Percentiles rank a stretch among this genome's conserved stretches.
These are phyloP conservation scores for Recurvirostra avosetta DNA, from an alignment of 2,113 vertebrate genomes.

Conservation along the genomic window DNA sequence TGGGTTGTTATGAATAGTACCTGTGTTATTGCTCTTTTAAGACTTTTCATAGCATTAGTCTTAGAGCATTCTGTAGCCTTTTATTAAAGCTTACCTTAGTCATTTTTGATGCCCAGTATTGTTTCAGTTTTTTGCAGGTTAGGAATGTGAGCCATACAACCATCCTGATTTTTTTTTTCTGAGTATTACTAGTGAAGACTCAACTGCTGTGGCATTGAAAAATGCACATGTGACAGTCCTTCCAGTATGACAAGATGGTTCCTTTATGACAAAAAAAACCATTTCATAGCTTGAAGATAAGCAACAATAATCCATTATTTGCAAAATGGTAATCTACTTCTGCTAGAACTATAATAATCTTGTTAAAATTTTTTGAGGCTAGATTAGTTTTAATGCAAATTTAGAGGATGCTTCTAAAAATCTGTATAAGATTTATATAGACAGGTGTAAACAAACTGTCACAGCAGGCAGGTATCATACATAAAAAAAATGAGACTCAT, in stretches of 20 bases:
- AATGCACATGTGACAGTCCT: background rate
- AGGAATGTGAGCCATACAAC: conserved; percentile 82
- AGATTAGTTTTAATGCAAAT: background rate
- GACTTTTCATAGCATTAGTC: background rate
- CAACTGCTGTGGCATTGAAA: too few species aligned
- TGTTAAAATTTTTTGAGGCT: background rate
- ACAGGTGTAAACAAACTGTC: background rate
- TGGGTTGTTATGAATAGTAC: background rate
- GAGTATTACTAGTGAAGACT: too few species aligned
- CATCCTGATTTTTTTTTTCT: conserved; percentile 64
- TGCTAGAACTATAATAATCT: background rate
- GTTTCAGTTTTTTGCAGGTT: conserved; percentile 65
- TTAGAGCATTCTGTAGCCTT: background rate
- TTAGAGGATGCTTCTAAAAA: background rate
- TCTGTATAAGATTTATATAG: background rate
- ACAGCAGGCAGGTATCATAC: background rate
- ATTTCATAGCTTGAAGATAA: background rate
- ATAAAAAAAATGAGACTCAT: background rate
- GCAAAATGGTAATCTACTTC: background rate
- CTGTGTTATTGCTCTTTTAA: background rate
- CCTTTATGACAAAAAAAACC: background rate
- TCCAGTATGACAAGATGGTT: background rate
- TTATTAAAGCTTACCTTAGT: background rate
- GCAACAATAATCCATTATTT: background rate
- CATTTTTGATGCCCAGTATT: background rate